Evolutionary conservation across 2,797 vertebrate species (phyloP), one percentile per base, ranked within the genome.

Genomic region (Notamacropus eugenii): DNA sequence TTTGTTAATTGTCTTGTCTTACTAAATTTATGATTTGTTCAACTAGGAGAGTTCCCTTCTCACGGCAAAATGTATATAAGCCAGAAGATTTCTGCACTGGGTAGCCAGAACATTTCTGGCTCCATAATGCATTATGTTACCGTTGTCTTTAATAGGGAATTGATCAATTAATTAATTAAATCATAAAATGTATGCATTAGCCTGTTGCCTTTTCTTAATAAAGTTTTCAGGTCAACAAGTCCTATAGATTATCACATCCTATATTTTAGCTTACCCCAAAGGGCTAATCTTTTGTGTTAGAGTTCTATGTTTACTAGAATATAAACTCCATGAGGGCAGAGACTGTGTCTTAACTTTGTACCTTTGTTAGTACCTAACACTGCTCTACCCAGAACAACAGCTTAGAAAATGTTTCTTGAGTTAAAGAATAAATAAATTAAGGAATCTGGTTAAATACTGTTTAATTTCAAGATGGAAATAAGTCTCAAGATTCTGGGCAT

Each of bases 401-500:
- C 40, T 82, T 82, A 24, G 40, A 82, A 40, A 82, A 46, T 46
- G 22, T 24, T 46, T 82, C 19, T 82, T 4, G n/a, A 46, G 6
- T 82, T 46, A 82, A 24, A 46, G 31, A 40, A 74, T 40, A 82
- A 82, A 82, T 27, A 27, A 82, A 82, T 46, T 22, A 82, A 82
- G 74, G 22, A 82, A 46, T 82, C 9, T 40, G 40, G 19, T 74
- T 74, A 74, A 74, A 74, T 74, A 67, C 93, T 93, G 90, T 95
- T 28, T 90, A 90, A 31, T 19, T 12, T 56, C 74, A 40, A 40
- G 4, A 40, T 55, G 40, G 58, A 22, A 92, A 94, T 93, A 67
- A 57, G 52, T 62, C 24, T 94, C 40, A 54, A 46, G 55, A 90
- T 95, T 96, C 92, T 56, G 91, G 62, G n/a, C 91, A 46, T 92